A percentile compares a stretch with the other conserved stretches of the same genome.
Evolutionary conservation across 2,113 vertebrate genomes (phyloP).

Genomic region (Pelodiscus sinensis): DNA sequence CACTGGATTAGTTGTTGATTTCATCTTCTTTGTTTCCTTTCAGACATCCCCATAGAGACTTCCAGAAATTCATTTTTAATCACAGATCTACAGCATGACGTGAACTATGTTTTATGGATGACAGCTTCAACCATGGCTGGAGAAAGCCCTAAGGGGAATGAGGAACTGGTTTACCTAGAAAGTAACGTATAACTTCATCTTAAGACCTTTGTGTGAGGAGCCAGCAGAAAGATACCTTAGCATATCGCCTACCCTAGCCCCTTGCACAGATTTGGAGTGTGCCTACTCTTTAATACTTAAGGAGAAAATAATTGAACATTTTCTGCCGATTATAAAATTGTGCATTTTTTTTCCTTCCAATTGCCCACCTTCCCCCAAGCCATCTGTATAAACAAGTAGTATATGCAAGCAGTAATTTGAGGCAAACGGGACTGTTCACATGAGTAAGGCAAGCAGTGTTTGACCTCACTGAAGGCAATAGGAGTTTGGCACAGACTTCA

Average conservation of each 20-base stretch:
- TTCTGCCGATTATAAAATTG: neutral
- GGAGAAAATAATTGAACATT: neutral
- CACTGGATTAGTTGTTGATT: accelerated
- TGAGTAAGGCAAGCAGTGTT: neutral
- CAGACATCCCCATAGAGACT: slow-evolving; percentile 29
- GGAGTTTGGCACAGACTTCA: neutral
- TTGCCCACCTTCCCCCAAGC: accelerated
- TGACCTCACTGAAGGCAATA: accelerated
- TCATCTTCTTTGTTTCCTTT: neutral
- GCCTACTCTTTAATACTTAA: neutral
- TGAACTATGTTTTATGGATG: slow-evolving; percentile 73
- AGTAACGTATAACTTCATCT: slow-evolving; percentile 22
- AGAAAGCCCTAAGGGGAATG: slow-evolving; percentile 72
- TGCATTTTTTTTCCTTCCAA: accelerated
- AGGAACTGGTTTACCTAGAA: slow-evolving; percentile 44
- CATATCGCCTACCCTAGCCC: neutral
- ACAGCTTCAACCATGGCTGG: slow-evolving; percentile 71
- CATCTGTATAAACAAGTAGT: accelerated
- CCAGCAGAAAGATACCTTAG: accelerated
- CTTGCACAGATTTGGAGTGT: accelerated
- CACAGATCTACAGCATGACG: neutral
- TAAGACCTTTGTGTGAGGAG: accelerated
- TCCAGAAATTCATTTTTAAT: slow-evolving; percentile 17
- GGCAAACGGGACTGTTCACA: accelerated
- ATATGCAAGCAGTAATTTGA: accelerated